Evolutionary conservation across 1,140 invertebrate species (phyloP), one percentile per base, ranked within the genome.

Genomic region (Galendromus occidentalis): DNA sequence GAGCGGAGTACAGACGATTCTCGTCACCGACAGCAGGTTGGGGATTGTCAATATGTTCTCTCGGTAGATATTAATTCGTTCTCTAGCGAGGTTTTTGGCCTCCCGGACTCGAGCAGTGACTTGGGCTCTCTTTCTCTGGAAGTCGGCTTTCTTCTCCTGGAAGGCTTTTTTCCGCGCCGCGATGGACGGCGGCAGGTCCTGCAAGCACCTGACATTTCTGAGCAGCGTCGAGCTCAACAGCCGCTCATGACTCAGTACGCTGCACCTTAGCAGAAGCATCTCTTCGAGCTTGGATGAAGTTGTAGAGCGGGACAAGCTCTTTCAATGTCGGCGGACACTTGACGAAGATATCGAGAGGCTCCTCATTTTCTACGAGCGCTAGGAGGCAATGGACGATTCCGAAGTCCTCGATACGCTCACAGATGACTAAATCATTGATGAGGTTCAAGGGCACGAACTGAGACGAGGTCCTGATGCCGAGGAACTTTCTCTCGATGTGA

Each of bases 21-120:
- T 79, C 33, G 83, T 79, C 9, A 88, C 76, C 74, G 88, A 94
- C 45, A 96, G 75, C 39, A 90, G 78, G 77, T 97, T 97, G 33
- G 93, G 92, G 69, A 97, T 80, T 0, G 92, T 97, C 75, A 86
- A 86, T 66, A 95, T 84, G 77, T 93, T 92, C 78, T 96, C 90
- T 73, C 22, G 14, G 25, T 59, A 59, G 20, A 59, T 25, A 17
- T 22, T 59, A 9, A 59, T 59, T 9, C 51, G 12, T 59, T 59
- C 25, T 59, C 25, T 59, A 2, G 51, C 51, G 2, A 59, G 14
- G 33, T 14, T 5, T 59, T 59, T 59, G 25, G 51, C 51, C 22
- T 20, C 25, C 17, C 20, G 51, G 25, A 59, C 51, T 22, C 51
- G 51, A 2, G 51, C 51, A 17, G 51, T 59, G 14, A 59, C 51